A percentile compares a stretch with the other conserved stretches of the same genome.
phyloP scores from a whole-genome alignment of 2,888 invertebrate species.

The Tyria jacobaeae region DNA sequence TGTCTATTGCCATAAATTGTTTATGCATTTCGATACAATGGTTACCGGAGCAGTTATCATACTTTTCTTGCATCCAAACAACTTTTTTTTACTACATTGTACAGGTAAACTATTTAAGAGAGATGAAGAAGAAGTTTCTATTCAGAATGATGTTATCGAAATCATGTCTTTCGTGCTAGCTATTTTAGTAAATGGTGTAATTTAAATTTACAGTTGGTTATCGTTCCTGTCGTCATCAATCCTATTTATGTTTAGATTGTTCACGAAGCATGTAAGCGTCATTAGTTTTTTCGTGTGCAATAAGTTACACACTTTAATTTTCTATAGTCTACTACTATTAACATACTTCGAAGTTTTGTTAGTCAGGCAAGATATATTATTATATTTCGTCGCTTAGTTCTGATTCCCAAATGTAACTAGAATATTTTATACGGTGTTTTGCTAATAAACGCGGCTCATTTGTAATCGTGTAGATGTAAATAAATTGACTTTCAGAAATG shows the following conservation, averaged over 20 bases:
- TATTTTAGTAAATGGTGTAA: slow-evolving; percentile 16
- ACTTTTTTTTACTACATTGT: neutral
- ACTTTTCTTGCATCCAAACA: neutral
- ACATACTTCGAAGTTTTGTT: no score
- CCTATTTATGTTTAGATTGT: neutral
- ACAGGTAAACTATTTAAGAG: neutral
- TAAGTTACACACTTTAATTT: no score
- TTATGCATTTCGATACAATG: no score
- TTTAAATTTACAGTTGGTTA: slow-evolving; percentile 10
- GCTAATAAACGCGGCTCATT: no score
- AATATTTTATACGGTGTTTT: neutral
- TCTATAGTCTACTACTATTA: no score
- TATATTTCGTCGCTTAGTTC: neutral
- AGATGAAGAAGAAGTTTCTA: slow-evolving; percentile 10
- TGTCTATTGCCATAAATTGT: no score
- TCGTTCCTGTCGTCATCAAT: neutral
- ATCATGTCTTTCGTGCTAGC: slow-evolving; percentile 3
- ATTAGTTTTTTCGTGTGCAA: neutral
- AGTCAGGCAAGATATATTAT: neutral
- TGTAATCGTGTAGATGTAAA: no score
- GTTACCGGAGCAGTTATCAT: neutral
- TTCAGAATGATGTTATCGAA: neutral
- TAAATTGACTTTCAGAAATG: neutral
- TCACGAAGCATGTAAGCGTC: neutral
- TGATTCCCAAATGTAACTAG: neutral